Evolutionary conservation across 2,888 invertebrate genomes (phyloP).

Genomic region (Trypoxylon attenuatum): DNA sequence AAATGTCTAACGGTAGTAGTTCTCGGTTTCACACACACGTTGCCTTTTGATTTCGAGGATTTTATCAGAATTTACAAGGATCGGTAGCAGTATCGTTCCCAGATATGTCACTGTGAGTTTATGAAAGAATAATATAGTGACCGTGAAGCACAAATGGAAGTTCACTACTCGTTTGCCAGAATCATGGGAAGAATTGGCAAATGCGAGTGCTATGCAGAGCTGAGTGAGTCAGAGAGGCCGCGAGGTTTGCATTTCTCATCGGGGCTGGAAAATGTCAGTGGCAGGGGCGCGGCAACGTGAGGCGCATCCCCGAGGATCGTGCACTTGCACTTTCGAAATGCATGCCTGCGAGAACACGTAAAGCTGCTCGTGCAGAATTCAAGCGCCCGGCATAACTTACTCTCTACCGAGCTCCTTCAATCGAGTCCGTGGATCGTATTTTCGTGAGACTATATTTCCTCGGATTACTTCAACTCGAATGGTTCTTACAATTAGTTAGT

Average conservation of each 20-base stretch:
- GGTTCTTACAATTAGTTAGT: neutral
- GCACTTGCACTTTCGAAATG: conserved; percentile 59
- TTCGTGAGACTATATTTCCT: neutral
- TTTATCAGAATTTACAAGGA: too few relatives aligned
- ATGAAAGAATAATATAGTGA: neutral
- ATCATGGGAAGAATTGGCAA: conserved; percentile 5
- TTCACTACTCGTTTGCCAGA: neutral
- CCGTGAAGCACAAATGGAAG: neutral
- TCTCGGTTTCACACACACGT: too few relatives aligned
- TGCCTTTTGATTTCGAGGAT: too few relatives aligned
- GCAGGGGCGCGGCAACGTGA: conserved; percentile 52
- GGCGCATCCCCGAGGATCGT: conserved; percentile 45
- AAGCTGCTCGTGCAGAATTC: conserved; percentile 27
- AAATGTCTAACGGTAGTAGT: too few relatives aligned
- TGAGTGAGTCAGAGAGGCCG: conserved; percentile 14
- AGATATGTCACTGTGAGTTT: too few relatives aligned
- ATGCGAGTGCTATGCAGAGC: neutral
- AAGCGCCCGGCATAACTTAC: conserved; percentile 27
- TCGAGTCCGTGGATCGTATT: conserved; percentile 36
- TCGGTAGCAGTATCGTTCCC: too few relatives aligned
- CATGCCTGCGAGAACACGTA: conserved; percentile 46
- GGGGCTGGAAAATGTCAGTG: conserved; percentile 51
- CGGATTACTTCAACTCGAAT: conserved; percentile 4
- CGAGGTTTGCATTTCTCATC: neutral
- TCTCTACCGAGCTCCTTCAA: conserved; percentile 13